Conservation (phyloP, 2,797 vertebrate genomes). For the Clarias laeviceps region DNA sequence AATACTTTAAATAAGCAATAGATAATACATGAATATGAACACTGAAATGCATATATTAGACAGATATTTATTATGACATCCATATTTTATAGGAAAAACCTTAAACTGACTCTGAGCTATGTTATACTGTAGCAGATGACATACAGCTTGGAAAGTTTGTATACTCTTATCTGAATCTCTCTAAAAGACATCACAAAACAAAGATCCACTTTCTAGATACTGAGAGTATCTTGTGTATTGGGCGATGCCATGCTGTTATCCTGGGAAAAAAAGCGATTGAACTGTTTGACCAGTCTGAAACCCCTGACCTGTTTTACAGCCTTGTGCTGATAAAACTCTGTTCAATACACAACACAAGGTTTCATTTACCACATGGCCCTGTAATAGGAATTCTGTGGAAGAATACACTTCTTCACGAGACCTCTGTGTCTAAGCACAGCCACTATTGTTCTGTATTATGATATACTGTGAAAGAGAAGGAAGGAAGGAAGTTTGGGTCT, state of each 20-base stretch:
- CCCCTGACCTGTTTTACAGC: conserved; percentile 30
- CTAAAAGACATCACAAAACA: neutral
- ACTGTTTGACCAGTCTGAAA: conserved; percentile 34
- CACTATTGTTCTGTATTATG: neutral
- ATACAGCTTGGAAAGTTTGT: neutral
- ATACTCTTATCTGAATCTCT: neutral
- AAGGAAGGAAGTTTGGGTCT: neutral
- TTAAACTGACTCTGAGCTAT: neutral
- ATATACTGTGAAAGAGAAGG: neutral
- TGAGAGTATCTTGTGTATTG: conserved; percentile 44
- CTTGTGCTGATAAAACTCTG: conserved; percentile 34
- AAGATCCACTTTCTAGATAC: conserved; percentile 6
- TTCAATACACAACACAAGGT: conserved; percentile 28
- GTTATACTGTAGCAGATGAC: no score
- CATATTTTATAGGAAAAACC: neutral
- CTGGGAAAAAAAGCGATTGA: conserved; percentile 21
- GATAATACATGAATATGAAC: neutral
- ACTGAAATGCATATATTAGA: neutral
- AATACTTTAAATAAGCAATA: neutral
- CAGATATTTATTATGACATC: neutral
- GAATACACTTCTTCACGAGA: conserved; percentile 21
- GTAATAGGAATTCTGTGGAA: conserved; percentile 44
- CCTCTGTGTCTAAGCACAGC: conserved; percentile 3
- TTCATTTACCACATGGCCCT: conserved; percentile 50
- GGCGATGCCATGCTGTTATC: conserved; percentile 16